These are phyloP conservation scores for Dendrolimus pini DNA, from an alignment of 2,888 invertebrate species.

Conservation along the genomic window DNA sequence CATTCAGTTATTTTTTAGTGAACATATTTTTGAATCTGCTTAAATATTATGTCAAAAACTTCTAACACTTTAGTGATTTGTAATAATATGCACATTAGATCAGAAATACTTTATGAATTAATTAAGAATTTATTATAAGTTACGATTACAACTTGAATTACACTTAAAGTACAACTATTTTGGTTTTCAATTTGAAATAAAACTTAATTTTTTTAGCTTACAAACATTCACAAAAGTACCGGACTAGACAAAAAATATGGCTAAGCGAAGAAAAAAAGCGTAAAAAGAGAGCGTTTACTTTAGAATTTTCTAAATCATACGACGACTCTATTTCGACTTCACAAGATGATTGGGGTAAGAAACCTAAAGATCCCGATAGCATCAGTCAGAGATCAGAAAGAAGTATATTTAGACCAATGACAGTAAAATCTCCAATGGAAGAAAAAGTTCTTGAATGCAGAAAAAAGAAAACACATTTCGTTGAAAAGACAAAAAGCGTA, in stretches of 20 bases:
- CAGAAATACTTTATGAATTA: too few relatives aligned
- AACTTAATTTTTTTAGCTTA: slow-evolving; percentile 44
- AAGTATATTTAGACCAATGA: slow-evolving; percentile 38
- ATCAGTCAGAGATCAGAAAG: slow-evolving; percentile 48
- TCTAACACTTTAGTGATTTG: too few relatives aligned
- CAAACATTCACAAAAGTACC: slow-evolving; percentile 69
- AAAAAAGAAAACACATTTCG: slow-evolving; percentile 69
- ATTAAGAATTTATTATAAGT: too few relatives aligned
- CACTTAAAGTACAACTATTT: too few relatives aligned
- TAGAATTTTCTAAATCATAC: slow-evolving; percentile 82
- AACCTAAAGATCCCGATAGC: slow-evolving; percentile 44
- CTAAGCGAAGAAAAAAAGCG: slow-evolving; percentile 83
- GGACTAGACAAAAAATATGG: slow-evolving; percentile 72
- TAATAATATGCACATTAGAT: too few relatives aligned
- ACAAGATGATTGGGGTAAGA: slow-evolving; percentile 65
- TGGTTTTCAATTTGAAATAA: too few relatives aligned
- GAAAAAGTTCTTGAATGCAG: slow-evolving; percentile 52
- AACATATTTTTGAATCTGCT: too few relatives aligned
- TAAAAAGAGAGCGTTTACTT: slow-evolving; percentile 84
- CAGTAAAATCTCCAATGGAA: slow-evolving; percentile 51
- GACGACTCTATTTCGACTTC: slow-evolving; percentile 72
- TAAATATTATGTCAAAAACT: too few relatives aligned
- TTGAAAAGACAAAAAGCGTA: slow-evolving; percentile 61
- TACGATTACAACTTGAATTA: too few relatives aligned
- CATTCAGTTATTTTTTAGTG: too few relatives aligned